Percentiles rank a stretch among this genome's conserved stretches.
These are phyloP conservation scores for Cordilura impudica DNA, from an alignment of 2,888 invertebrate genomes.

Conservation along the genomic window DNA sequence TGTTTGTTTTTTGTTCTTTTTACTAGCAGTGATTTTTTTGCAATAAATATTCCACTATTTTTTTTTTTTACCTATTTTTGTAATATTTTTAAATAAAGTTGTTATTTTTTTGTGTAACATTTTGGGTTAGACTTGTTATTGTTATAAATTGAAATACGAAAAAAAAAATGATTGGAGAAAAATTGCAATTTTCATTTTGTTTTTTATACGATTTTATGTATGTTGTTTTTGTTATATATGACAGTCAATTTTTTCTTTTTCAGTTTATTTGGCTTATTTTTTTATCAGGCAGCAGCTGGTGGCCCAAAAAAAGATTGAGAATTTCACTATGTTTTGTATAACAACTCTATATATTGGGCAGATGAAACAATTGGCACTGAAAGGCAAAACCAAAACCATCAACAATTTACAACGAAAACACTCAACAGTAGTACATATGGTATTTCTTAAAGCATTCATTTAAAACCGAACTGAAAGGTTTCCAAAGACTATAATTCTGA, in stretches of 20 bases:
- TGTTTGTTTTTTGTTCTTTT: constrained; percentile 15
- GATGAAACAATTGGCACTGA: constrained; percentile 18
- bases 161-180: constrained; percentile 22
- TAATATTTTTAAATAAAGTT: constrained; percentile 7
- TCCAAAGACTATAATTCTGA: too few relatives aligned
- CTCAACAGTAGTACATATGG: constrained; percentile 3
- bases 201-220: constrained; percentile 25
- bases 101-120: not conserved
- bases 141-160: constrained; percentile 31
- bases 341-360: not conserved
- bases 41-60: not conserved
- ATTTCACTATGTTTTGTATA: not conserved
- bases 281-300: constrained; percentile 26
- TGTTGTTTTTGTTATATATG: constrained; percentile 5
- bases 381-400: not conserved
- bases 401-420: not conserved
- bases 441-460: too few relatives aligned
- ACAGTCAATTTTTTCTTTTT: not conserved
- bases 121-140: constrained; percentile 11
- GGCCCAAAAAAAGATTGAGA: not conserved
- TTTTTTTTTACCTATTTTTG: constrained; percentile 6
- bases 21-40: not conserved
- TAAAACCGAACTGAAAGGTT: too few relatives aligned
- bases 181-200: constrained; percentile 32
- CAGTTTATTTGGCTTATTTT: constrained; percentile 12